Evolutionary conservation across 2,113 vertebrate genomes (phyloP).

Genomic region (Girardinichthys multiradiatus): DNA sequence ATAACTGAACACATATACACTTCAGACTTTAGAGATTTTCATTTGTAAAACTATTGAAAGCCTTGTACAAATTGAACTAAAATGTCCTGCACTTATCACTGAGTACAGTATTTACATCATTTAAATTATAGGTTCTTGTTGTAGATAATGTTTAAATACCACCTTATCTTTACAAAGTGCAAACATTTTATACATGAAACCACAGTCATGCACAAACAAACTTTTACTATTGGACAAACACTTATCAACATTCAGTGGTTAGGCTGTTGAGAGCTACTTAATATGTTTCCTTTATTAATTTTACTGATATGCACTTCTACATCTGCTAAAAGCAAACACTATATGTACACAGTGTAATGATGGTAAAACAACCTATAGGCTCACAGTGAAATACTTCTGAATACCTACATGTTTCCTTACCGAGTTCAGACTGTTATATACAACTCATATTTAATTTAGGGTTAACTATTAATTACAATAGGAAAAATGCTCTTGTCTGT

Average conservation of each 20-base stretch:
- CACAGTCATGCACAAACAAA: background rate
- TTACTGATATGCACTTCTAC: background rate
- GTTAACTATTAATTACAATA: slow-evolving; percentile 64
- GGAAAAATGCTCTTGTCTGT: slow-evolving; percentile 54
- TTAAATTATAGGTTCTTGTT: background rate
- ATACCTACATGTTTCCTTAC: background rate
- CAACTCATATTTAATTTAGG: slow-evolving; percentile 58
- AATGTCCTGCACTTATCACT: background rate
- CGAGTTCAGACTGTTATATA: slow-evolving; percentile 48
- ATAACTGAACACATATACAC: background rate
- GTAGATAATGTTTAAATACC: background rate
- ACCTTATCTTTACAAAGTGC: background rate
- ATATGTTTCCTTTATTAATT: background rate
- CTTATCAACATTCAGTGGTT: background rate
- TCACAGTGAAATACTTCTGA: background rate
- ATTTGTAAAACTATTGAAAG: background rate
- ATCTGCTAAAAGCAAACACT: background rate
- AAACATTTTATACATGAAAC: background rate
- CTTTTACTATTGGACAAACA: background rate
- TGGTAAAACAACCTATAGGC: background rate
- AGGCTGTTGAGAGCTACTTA: background rate
- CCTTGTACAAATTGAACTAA: background rate
- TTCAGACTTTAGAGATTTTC: background rate
- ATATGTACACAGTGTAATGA: background rate
- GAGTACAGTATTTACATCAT: background rate